Evolutionary conservation across 2,888 invertebrate genomes (phyloP).

Genomic region (Acronicta psi): DNA sequence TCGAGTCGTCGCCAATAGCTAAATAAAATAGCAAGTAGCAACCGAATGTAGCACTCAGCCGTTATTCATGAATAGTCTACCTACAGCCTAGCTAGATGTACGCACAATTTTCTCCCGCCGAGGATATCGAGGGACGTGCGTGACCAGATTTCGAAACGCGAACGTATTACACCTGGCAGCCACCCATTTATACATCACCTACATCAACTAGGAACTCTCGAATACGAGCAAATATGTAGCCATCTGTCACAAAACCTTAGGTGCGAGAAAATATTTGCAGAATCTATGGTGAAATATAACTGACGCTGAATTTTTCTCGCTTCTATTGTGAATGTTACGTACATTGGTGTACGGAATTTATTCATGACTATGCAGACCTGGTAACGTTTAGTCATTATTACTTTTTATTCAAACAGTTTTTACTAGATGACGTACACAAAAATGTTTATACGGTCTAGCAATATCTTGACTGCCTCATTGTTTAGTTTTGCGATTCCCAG

Average conservation of each 20-base stretch:
- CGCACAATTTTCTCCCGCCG: slow-evolving; percentile 61
- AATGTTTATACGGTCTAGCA: too few species aligned
- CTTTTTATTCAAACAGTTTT: too few species aligned
- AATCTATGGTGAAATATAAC: slow-evolving; percentile 19
- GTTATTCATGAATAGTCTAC: slow-evolving; percentile 52
- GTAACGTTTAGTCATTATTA: too few species aligned
- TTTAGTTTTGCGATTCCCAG: too few species aligned
- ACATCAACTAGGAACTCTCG: slow-evolving; percentile 34
- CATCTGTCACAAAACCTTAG: slow-evolving; percentile 23
- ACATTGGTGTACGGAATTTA: slow-evolving; percentile 12
- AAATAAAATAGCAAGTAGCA: slow-evolving; percentile 30
- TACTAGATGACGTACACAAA: too few species aligned
- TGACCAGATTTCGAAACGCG: slow-evolving; percentile 64
- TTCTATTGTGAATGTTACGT: slow-evolving; percentile 15
- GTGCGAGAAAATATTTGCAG: slow-evolving; percentile 9
- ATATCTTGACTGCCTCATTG: too few species aligned
- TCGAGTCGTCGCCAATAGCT: too few species aligned
- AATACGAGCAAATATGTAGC: slow-evolving; percentile 29
- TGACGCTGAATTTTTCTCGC: neutral
- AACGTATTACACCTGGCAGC: slow-evolving; percentile 60
- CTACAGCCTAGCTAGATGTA: slow-evolving; percentile 42
- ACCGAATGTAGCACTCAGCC: slow-evolving; percentile 23
- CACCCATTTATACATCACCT: slow-evolving; percentile 23
- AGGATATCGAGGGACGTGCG: slow-evolving; percentile 60
- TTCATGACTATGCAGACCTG: slow-evolving; percentile 9